Base-by-base conservation (phyloP, 2,113 vertebrate genomes). In the Brachirus orientalis region DNA sequence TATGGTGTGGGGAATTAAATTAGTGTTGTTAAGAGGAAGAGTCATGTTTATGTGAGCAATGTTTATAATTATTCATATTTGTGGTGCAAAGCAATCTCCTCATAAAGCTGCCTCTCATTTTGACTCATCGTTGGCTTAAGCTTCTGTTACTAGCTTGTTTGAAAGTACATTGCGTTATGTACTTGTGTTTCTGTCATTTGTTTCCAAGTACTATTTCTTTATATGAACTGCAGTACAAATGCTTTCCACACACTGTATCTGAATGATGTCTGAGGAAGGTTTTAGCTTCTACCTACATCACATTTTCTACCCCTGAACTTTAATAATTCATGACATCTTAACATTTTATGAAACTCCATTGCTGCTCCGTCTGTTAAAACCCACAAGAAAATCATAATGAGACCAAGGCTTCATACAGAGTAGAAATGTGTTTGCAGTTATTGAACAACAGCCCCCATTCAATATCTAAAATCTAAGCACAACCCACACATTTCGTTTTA, bases 241-340 rank as follows among this genome's bases (percentile, higher is more conserved):
- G 20, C 16, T 18, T 5, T 44, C 66, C 10, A 63, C 40, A 56
- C n/a, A 71, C 10, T 18, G 63, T 20, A 36, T 60, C 36, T 72
- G 66, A 33, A 61, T 13, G 12, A 75, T 79, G 9, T 69, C 58
- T 55, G 55, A 44, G 36, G 58, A 59, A 57, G 63, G 18, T 59
- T n/a, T 69, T 3, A 59, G 41, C 6, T 0, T 64, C 46, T 11
- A 19, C 44, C 28, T 17, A 46, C 28, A 17, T 9, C 9, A n/a
- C 14, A n/a, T 62, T 22, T 28, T 68, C 51, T 64, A 28, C 63
- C 35, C 8, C 56, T 36, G 40, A 51, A 71, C 38, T 69, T 91
- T 67, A 84, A 91, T 87, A 79, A 85, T 91, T 80, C 58, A 88
- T 14, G 16, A 19, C 63, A 63, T 82, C 71, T 79, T 36, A 79